Conservation (phyloP, 2,797 vertebrate species). For the Fratercula arctica region DNA sequence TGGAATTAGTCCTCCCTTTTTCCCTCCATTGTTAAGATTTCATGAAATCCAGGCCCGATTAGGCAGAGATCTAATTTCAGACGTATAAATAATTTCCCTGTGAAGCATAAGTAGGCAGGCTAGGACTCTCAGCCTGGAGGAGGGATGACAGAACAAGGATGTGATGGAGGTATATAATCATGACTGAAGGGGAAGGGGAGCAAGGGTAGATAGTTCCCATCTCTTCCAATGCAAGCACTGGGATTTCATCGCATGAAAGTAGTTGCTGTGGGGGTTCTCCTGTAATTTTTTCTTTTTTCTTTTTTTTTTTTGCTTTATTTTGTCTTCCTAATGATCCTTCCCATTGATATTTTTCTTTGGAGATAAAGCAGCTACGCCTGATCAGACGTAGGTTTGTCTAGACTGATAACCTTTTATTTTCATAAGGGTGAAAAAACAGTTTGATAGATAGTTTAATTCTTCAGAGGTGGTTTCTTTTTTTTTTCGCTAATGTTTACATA, state of each 20-base stretch:
- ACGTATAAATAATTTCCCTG: background rate
- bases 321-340: background rate
- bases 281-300: too few species aligned
- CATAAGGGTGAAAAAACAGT: background rate
- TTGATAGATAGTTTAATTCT: background rate
- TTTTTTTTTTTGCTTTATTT: background rate
- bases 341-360: background rate
- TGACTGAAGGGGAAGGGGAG: too few species aligned
- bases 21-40: background rate
- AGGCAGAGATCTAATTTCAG: background rate
- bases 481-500: background rate
- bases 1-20: accelerated
- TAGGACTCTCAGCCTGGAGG: background rate
- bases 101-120: background rate
- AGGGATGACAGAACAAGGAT: background rate
- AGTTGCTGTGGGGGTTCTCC: background rate
- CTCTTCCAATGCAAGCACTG: background rate
- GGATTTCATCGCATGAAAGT: accelerated
- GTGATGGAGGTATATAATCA: background rate
- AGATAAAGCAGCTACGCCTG: background rate
- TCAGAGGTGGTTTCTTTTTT: background rate
- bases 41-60: background rate
- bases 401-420: background rate
- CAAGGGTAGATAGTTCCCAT: background rate
- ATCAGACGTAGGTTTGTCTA: background rate